phyloP scores from a whole-genome alignment of 2,113 vertebrate genomes.

The Capreolus pygargus region DNA sequence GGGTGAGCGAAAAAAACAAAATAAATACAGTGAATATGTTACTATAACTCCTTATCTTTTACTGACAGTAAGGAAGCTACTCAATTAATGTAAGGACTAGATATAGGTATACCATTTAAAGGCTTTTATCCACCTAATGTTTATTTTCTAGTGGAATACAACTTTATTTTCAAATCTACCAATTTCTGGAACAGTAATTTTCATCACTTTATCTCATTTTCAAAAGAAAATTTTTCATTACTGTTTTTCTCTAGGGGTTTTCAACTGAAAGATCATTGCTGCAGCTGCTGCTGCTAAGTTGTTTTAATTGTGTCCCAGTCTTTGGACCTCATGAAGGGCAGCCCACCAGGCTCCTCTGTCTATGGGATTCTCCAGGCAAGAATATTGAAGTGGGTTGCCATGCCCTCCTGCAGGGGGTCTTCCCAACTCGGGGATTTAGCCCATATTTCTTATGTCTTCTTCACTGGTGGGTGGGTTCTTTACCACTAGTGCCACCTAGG shows the following conservation, averaged over 20 bases:
- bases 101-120: background rate
- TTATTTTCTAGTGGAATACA: background rate
- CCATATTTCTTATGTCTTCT: background rate
- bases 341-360: background rate
- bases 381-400: background rate
- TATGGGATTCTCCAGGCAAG: background rate
- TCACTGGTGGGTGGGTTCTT: background rate
- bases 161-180: background rate
- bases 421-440: background rate
- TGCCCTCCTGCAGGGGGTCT: background rate
- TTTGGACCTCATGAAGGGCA: background rate
- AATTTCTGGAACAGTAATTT: background rate
- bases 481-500: background rate
- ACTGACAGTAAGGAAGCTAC: background rate
- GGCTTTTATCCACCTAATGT: background rate
- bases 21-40: background rate
- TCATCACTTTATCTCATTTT: background rate
- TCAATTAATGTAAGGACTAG: background rate
- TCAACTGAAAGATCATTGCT: background rate
- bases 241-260: background rate
- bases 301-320: background rate
- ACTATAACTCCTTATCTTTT: background rate
- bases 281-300: background rate
- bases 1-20: background rate
- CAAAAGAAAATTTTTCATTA: background rate